Conservation (phyloP, 2,113 vertebrate genomes). For the Proterorhinus semilunaris region DNA sequence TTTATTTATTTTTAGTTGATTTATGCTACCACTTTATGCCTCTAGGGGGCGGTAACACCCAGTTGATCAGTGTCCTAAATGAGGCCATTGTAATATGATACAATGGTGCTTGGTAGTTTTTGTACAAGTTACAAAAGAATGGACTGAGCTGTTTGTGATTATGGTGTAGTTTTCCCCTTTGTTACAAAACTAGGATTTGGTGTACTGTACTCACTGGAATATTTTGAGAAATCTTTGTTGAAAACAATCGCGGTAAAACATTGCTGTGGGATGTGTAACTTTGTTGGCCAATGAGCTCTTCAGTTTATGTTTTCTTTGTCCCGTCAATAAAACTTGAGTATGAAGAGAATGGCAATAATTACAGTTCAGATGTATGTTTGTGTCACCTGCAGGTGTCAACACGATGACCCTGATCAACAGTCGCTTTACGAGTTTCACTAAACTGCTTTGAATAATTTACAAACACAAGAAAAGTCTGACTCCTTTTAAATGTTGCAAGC, state of each 20-base stretch:
- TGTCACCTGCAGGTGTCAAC: background rate
- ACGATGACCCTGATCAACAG: background rate
- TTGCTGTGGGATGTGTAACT: background rate
- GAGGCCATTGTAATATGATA: background rate
- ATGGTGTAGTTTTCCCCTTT: background rate
- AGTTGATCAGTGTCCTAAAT: background rate
- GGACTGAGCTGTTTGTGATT: background rate
- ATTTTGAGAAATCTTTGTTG: background rate
- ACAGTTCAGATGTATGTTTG: background rate
- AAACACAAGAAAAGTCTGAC: background rate
- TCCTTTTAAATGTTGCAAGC: too few species aligned
- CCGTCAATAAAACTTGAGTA: background rate
- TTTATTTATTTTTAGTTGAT: too few species aligned
- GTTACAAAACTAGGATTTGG: too few species aligned
- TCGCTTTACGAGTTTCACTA: background rate
- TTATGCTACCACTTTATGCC: background rate
- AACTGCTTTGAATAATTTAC: background rate
- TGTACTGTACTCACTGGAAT: background rate
- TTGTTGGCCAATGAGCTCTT: background rate
- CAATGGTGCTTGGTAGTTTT: background rate
- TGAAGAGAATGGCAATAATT: background rate
- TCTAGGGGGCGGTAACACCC: background rate
- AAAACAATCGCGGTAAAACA: background rate
- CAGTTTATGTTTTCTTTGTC: background rate
- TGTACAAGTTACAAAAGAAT: background rate